Conservation (phyloP, 2,888 invertebrate genomes). For the Tridacna gigas region DNA sequence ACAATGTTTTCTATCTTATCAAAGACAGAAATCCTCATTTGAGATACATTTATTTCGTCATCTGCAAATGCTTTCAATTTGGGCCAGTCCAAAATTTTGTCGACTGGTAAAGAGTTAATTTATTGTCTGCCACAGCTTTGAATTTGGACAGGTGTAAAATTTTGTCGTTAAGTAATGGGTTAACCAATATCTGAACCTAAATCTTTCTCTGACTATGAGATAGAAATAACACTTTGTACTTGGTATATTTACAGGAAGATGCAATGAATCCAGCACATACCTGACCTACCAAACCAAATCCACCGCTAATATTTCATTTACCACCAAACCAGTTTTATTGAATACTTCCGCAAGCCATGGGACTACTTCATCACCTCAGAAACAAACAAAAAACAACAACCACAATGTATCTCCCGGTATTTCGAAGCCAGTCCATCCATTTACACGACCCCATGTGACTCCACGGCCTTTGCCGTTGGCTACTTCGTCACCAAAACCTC, state of each 20-base stretch:
- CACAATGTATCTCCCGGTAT: neutral
- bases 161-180: too few relatives aligned
- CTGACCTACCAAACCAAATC: neutral
- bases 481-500: slow-evolving; percentile 13
- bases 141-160: too few relatives aligned
- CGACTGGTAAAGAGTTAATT: too few relatives aligned
- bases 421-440: neutral
- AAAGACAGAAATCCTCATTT: too few relatives aligned
- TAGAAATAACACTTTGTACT: too few relatives aligned
- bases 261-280: neutral
- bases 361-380: neutral
- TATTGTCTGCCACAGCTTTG: too few relatives aligned
- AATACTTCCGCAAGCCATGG: neutral
- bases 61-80: too few relatives aligned
- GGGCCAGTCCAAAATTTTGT: too few relatives aligned
- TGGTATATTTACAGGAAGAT: neutral
- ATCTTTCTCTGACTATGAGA: too few relatives aligned
- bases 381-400: neutral
- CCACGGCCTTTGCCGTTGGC: neutral
- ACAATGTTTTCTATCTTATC: too few relatives aligned
- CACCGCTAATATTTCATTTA: neutral
- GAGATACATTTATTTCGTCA: too few relatives aligned
- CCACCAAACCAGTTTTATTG: neutral
- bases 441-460: neutral
- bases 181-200: too few relatives aligned